Conservation (phyloP, 2,113 vertebrate genomes). For the Pelobates fuscus region DNA sequence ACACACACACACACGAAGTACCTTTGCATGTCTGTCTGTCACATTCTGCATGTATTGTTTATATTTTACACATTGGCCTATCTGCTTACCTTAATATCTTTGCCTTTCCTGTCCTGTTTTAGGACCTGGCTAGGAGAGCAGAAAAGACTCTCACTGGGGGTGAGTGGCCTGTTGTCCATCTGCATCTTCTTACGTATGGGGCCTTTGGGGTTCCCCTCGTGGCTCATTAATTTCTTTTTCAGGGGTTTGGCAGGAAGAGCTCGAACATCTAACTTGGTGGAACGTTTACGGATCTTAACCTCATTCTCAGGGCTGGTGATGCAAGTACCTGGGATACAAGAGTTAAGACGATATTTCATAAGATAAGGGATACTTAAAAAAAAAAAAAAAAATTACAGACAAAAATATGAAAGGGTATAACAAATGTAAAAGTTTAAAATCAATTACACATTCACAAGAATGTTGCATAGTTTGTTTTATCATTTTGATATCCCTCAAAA, state of each 20-base stretch:
- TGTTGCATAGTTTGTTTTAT: background rate
- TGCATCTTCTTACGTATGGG: constrained; percentile 66
- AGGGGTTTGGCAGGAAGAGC: constrained; percentile 47
- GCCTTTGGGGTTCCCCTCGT: constrained; percentile 63
- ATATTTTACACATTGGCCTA: too few relatives aligned
- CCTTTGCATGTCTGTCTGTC: too few relatives aligned
- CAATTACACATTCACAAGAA: background rate
- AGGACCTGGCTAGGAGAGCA: constrained; percentile 57
- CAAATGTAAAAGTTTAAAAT: background rate
- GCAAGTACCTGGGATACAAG: constrained; percentile 73
- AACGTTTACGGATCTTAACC: constrained; percentile 87
- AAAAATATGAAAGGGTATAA: background rate
- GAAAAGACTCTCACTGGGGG: constrained; percentile 68
- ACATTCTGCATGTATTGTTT: too few relatives aligned
- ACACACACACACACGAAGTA: too few relatives aligned
- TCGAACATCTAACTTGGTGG: constrained; percentile 57
- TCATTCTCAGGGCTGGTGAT: constrained; percentile 78
- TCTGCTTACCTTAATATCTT: constrained; percentile 64
- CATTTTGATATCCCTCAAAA: too few relatives aligned
- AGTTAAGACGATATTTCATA: fast-evolving
- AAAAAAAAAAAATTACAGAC: too few relatives aligned
- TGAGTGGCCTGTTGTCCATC: constrained; percentile 55
- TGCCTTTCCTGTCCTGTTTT: constrained; percentile 55
- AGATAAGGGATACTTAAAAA: background rate
- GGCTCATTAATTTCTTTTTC: constrained; percentile 59